These are phyloP conservation scores for Coptotermes formosanus DNA, from an alignment of 1,140 invertebrate species.

Conservation along the genomic window DNA sequence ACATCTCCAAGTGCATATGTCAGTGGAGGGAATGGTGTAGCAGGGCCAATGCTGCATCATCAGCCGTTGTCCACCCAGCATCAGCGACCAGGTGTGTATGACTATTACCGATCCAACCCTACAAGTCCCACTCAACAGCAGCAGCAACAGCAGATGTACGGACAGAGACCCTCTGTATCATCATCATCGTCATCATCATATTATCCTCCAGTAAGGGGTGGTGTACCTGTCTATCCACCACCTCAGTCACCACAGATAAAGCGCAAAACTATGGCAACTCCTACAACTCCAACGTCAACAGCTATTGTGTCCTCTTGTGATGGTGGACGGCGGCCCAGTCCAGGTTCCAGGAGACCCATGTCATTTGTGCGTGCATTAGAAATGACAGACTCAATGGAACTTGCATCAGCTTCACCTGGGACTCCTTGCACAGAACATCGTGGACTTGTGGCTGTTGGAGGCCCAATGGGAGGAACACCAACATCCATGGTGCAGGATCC, in stretches of 20 bases:
- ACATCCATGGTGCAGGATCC: constrained; percentile 33
- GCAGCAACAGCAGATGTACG: constrained; percentile 44
- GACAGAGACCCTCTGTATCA: constrained; percentile 40
- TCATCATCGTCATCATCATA: constrained; percentile 48
- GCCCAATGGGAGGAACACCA: constrained; percentile 34
- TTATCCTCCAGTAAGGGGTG: constrained; percentile 61
- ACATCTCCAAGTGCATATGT: constrained; percentile 55
- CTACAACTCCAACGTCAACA: constrained; percentile 46
- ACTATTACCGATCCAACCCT: constrained; percentile 67
- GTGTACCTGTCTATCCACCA: constrained; percentile 67
- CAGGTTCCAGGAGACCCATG: constrained; percentile 67
- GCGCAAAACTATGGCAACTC: constrained; percentile 54
- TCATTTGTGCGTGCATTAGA: constrained; percentile 89
- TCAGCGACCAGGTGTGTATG: constrained; percentile 40
- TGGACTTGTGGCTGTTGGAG: constrained; percentile 37
- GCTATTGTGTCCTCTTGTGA: neutral
- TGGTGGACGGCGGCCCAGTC: constrained; percentile 45
- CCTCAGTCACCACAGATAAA: constrained; percentile 63
- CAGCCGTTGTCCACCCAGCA: constrained; percentile 42
- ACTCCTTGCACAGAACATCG: constrained; percentile 43
- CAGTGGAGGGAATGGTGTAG: constrained; percentile 42
- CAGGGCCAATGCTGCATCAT: constrained; percentile 32
- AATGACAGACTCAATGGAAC: constrained; percentile 82
- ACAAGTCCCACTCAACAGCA: constrained; percentile 70
- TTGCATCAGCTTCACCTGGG: constrained; percentile 49